Evolutionary conservation across 1,140 invertebrate species (phyloP), one percentile per base, ranked within the genome.

Genomic region (Hormaphis cornu): DNA sequence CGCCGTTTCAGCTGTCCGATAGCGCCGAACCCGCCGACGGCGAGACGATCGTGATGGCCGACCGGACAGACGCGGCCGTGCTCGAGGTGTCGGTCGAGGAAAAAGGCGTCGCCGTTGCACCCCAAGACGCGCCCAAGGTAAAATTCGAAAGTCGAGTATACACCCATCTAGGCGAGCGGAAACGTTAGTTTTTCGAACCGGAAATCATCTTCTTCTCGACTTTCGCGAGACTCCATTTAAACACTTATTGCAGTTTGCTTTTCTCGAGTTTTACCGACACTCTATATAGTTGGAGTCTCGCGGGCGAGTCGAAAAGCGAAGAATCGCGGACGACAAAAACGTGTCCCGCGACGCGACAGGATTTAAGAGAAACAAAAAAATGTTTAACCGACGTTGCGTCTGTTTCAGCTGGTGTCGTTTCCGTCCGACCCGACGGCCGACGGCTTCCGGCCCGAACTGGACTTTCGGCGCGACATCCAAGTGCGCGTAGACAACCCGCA

Each of bases 401-500:
- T n/a, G n/a, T 46, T 63, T 30, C 28, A 63, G 58, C 46, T 46
- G 46, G 58, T 46, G 10, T 46, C 58, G 2, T 63, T 63, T 20
- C 58, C 58, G 4, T 18, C 24, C 14, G 28, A 63, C 24, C n/a
- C n/a, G n/a, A n/a, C n/a, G n/a, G 20, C 58, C 24, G 46, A 61
- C 9, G 24, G 46, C 26, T 44, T 28, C 18, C 26, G 18, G 18
- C 9, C 28, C 10, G 50, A 50, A 35, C 35, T 66, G 24, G 37
- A 61, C 7, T 66, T 71, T 53, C 20, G 48, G 22, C 58, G 16
- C 18, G 87, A 89, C 76, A 76, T 89, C 12, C 83, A 85, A 76
- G 82, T 88, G 0, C 81, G 83, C 77, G 86, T 89, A 20, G 88
- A 89, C 72, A 87, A 87, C 79, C 87, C 88, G n/a, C 87, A 89